phyloP scores from a whole-genome alignment of 2,888 invertebrate genomes.

The Drosophila fungiperda region DNA sequence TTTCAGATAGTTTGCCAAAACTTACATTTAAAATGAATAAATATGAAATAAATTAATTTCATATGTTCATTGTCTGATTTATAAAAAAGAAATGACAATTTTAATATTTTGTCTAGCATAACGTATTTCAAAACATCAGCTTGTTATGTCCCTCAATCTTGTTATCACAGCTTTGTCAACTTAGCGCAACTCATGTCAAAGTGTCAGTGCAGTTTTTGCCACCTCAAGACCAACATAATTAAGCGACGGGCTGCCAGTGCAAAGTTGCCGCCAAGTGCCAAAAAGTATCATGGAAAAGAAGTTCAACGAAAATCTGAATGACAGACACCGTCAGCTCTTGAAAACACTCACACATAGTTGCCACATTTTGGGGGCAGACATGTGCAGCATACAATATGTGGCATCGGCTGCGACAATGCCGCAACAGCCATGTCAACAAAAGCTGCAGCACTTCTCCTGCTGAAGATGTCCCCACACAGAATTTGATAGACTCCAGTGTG shows the following conservation, averaged over 20 bases:
- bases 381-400: constrained; percentile 66
- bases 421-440: constrained; percentile 73
- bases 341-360: constrained; percentile 44
- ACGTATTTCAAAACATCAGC: neutral
- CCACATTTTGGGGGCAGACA: constrained; percentile 33
- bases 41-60: neutral
- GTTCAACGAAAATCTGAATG: constrained; percentile 61
- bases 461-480: constrained; percentile 28
- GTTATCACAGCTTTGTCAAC: constrained; percentile 39
- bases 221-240: constrained; percentile 61
- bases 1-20: too few relatives aligned
- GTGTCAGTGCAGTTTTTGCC: constrained; percentile 59
- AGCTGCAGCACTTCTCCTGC: constrained; percentile 40
- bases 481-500: constrained; percentile 35
- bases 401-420: constrained; percentile 75
- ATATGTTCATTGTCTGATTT: neutral
- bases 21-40: neutral
- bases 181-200: constrained; percentile 54
- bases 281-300: constrained; percentile 60
- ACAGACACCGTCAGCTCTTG: constrained; percentile 67
- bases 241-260: constrained; percentile 66
- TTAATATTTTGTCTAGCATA: constrained; percentile 16
- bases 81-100: neutral
- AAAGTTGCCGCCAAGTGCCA: constrained; percentile 57
- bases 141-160: neutral